Percentiles rank a stretch among this genome's conserved stretches.
These are phyloP conservation scores for Plagodis dolabraria DNA, from an alignment of 2,888 invertebrate genomes.

Conservation along the genomic window DNA sequence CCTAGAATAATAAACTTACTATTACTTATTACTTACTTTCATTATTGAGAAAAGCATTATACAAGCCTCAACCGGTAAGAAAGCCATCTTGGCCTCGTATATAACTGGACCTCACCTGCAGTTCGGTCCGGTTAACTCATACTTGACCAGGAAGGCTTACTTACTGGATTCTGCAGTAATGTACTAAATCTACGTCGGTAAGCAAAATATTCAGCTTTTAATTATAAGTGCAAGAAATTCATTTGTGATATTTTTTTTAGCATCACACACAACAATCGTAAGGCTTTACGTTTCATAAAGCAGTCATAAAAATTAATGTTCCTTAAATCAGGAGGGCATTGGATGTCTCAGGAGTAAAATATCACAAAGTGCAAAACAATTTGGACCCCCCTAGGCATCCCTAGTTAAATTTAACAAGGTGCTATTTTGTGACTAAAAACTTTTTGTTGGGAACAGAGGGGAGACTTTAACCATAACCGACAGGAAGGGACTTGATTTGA, in stretches of 20 bases:
- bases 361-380: constrained; percentile 33
- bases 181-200: too few species aligned
- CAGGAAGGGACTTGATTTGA: constrained; percentile 40
- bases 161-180: too few species aligned
- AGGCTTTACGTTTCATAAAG: constrained; percentile 10
- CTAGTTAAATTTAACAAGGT: constrained; percentile 37
- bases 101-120: too few species aligned
- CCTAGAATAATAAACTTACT: too few species aligned
- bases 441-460: constrained; percentile 31
- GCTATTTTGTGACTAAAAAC: constrained; percentile 42
- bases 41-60: too few species aligned
- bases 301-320: constrained; percentile 25
- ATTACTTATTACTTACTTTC: too few species aligned
- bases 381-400: constrained; percentile 25
- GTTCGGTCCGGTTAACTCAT: too few species aligned
- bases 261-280: neutral
- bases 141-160: too few species aligned
- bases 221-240: constrained; percentile 6
- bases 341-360: constrained; percentile 36
- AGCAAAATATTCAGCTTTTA: neutral
- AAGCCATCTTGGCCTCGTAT: too few species aligned
- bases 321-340: constrained; percentile 16
- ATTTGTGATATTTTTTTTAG: neutral
- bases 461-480: constrained; percentile 35
- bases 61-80: too few species aligned